Evolutionary conservation across 92 coral and sea anemone genomes (phyloP), one percentile per base, ranked within the genome.

Genomic region (Anthopleura xanthogrammica): DNA sequence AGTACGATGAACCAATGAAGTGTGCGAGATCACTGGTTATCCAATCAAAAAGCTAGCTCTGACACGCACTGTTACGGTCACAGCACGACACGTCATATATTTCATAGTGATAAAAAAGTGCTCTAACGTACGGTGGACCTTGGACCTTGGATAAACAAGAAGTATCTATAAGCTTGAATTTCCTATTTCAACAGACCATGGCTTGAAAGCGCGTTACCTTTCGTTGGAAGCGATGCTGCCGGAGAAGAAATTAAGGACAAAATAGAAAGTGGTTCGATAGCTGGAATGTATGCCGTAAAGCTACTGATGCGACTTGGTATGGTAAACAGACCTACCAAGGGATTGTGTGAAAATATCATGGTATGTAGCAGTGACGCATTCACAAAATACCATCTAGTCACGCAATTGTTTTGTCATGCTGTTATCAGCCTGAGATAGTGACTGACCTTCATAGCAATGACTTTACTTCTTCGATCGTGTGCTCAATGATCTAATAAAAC

Each of bases 181-280:
- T 41, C 4, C 24, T 36, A 75, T 85, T 39, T 46, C 57, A 10
- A n/a, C 42, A 89, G 92, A 79, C 52, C 70, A 12, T 89, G 92
- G 92, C 85, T 89, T 16, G 83, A 80, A 65, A 75, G 84, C 24
- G 92, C 92, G 13, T 19, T 89, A 29, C 92, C 92, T 0, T 89
- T 86, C 41, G 76, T 89, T 42, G 88, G 85, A 13, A 83, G 82
- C 14, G 87, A 66, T 40, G 75, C 84, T 13, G 83, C 92, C 16
- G 86, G 80, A 9, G 81, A 46, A 16, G 52, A 82, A 48, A 76
- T 89, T 10, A 82, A 70, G 66, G 68, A 60, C 3, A 83, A 76
- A 29, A 86, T 89, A 23, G 87, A 83, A 41, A 80, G 39, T 19
- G 79, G 76, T 6, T 83, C 79, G 58, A 86, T 89, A 48, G 42